Evolutionary conservation across 2,888 invertebrate genomes (phyloP), one percentile per base, ranked within the genome.

Genomic region (Papilio gigon): DNA sequence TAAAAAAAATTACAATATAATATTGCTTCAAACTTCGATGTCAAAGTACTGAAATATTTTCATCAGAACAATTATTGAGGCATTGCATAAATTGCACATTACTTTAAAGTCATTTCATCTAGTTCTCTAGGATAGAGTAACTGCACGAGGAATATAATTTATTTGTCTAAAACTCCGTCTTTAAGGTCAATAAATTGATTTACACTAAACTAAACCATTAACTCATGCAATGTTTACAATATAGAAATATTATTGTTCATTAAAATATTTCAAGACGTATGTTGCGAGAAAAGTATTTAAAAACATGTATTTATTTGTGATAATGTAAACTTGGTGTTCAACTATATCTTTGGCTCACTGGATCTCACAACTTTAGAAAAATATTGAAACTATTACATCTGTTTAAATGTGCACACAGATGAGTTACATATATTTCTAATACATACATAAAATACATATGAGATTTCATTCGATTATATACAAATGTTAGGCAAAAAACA

Each of bases 391-490:
- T 30, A 9, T 56, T 8, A 27, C 2, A 30, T 56, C 17, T 17
- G 30, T 17, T 4, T 17, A 65, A 2, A 30, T 17, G 9, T 27
- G 25, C 50, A 61, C 20, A 35, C 35, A 37, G n/a, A 64, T 30
- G 6, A n/a, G 9, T 47, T 47, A 4, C 0, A 22, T 22, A 20
- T 30, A 50, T 4, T 50, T 25, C 25, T 47, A 47, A 30, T 56
- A 30, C 40, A 50, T 37, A 17, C 40, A 50, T 37, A 17, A 47
- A 37, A 60, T 30, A 40, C 1, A 40, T 40, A 40, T 59, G 60
- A 60, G 60, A 60, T 60, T 60, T 60, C 22, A 35, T 56, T 14
- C 9, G 30, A 56, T 56, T 27, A 9, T 30, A 56, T 56, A 42
- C 17, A 42, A 35, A 35, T 11, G 33, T 1, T 35, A 35, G 0